Evolutionary conservation across 2,888 invertebrate species (phyloP), one percentile per base, ranked within the genome.

Genomic region (Drosophila melanosoma): DNA sequence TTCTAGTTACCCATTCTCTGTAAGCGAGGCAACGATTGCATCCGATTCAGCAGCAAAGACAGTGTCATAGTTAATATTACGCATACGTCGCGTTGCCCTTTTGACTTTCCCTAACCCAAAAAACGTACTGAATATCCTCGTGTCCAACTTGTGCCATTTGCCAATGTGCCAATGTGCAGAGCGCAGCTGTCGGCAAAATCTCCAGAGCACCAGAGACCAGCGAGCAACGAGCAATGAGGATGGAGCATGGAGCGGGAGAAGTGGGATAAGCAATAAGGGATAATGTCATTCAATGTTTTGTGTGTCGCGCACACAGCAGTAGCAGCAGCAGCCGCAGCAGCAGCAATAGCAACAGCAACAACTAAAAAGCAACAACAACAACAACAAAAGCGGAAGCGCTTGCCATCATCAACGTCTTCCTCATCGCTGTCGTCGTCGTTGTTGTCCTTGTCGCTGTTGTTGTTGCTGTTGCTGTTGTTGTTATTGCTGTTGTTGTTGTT

Each of bases 221-320:
- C 38, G 53, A 64, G 40, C 54, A 48, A 36, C 26, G 49, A 42
- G 38, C 61, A 53, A 33, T n/a, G 42, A 69, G 58, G 62, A 58
- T 45, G 42, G 56, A 63, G 56, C 52, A 35, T 52, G 35, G 67
- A 76, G 85, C 89, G 82, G 45, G 45, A 45, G 23, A 45, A 45
- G 45, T 87, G 76, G 89, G 89, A 91, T 89, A 90, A 91, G 91
- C 89, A 91, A 89, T 90, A 91, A 91, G 90, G 90, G 90, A 89
- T 90, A 91, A 91, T 91, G 91, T 87, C 90, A 90, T 90, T 88
- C 91, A 87, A 87, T 90, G 88, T 88, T 88, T 86, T 89, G 88
- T 85, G 81, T 87, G 85, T 84, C 74, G 81, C 72, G 72, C 79
- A 71, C 79, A 77, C 66, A 83, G 66, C 66, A 73, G 40, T 59